phyloP scores from a whole-genome alignment of 2,888 invertebrate genomes.

The Cybosia mesomella region DNA sequence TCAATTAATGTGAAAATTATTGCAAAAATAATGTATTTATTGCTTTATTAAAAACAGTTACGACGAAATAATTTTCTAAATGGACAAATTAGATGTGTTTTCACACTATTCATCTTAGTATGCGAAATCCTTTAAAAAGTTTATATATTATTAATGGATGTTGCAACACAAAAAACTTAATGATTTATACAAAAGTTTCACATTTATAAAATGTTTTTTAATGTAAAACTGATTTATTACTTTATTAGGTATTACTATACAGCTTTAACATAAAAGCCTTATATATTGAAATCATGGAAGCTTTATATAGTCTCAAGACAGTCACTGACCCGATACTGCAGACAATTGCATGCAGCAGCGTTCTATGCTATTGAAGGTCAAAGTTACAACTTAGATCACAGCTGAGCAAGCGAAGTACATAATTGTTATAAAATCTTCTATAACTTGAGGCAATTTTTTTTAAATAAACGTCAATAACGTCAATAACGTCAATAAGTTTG shows the following conservation, averaged over 20 bases:
- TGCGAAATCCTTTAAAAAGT: conserved; percentile 8
- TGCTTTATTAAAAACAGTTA: conserved; percentile 24
- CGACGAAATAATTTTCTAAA: conserved; percentile 21
- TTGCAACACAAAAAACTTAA: neutral
- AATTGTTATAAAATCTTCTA: too few relatives aligned
- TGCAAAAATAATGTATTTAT: conserved; percentile 29
- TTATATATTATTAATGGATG: conserved; percentile 10
- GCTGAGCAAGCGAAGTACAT: neutral
- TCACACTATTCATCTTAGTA: conserved; percentile 7
- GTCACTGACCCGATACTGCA: neutral
- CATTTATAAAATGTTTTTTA: neutral
- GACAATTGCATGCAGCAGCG: too few relatives aligned
- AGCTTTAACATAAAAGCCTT: neutral
- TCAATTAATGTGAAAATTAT: conserved; percentile 33
- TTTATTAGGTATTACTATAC: neutral
- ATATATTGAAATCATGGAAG: too few relatives aligned
- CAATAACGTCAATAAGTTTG: too few relatives aligned
- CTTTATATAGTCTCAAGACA: neutral
- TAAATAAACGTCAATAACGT: too few relatives aligned
- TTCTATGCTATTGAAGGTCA: neutral
- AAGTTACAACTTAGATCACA: neutral
- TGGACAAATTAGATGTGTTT: conserved; percentile 34
- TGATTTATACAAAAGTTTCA: conserved; percentile 2
- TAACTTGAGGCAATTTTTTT: too few relatives aligned
- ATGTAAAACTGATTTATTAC: neutral